Evolutionary conservation across 1,140 invertebrate genomes (phyloP).

Genomic region (Philopotamus ludificatus): DNA sequence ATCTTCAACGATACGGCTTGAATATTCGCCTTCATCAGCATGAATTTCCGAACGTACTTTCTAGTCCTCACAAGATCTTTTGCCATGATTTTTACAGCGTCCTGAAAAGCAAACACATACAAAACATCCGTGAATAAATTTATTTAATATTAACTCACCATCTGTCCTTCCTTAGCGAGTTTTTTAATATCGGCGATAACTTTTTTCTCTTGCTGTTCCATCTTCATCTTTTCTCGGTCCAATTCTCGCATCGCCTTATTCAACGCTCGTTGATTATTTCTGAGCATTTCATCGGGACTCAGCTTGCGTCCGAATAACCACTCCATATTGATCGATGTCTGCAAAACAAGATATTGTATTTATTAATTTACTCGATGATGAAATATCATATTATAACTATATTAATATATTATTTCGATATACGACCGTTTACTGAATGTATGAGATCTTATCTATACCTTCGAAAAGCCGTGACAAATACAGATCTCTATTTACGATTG

Average conservation of each 20-base stretch:
- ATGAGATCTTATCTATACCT: too few relatives aligned
- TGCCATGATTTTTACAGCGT: slow-evolving; percentile 99
- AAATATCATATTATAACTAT: too few relatives aligned
- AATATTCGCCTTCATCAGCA: slow-evolving; percentile 99
- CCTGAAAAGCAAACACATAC: slow-evolving; percentile 67
- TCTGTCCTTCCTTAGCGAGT: slow-evolving; percentile 98
- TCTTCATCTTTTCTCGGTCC: slow-evolving; percentile 89
- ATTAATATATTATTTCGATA: too few relatives aligned
- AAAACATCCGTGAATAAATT: neutral
- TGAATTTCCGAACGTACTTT: slow-evolving; percentile 96
- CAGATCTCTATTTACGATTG: too few relatives aligned
- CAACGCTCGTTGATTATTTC: slow-evolving; percentile 97
- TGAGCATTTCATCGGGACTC: slow-evolving; percentile 96
- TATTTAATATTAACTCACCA: slow-evolving; percentile 64
- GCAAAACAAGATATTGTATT: neutral
- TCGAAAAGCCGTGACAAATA: too few relatives aligned
- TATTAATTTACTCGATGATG: too few relatives aligned
- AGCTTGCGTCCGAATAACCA: slow-evolving; percentile 96
- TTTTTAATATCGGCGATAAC: slow-evolving; percentile 98
- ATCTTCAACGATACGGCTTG: slow-evolving; percentile 99
- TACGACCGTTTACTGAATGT: too few relatives aligned
- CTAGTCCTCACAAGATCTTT: slow-evolving; percentile 97
- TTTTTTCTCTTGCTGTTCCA: slow-evolving; percentile 99
- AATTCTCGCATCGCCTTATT: slow-evolving; percentile 98
- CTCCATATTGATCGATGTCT: slow-evolving; percentile 65